Conservation (phyloP, 1,140 invertebrate genomes). For the Nasonia vitripennis region DNA sequence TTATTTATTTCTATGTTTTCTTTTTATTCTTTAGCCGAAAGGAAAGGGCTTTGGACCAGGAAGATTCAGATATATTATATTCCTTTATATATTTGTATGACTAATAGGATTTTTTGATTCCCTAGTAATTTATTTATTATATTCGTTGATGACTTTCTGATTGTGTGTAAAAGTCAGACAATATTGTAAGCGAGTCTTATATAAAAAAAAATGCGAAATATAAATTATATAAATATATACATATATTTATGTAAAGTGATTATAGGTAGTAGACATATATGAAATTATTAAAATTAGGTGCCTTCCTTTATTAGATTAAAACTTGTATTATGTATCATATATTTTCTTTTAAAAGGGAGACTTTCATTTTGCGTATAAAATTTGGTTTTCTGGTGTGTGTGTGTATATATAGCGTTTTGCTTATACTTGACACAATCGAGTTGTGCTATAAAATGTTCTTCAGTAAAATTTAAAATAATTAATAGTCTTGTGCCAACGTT, state of each 20-base stretch:
- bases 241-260: conserved; percentile 57
- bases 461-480: conserved; percentile 6
- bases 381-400: conserved; percentile 4
- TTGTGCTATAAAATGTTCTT: background rate
- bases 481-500: conserved; percentile 37
- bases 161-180: conserved; percentile 55
- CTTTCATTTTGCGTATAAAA: conserved; percentile 23
- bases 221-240: conserved; percentile 32
- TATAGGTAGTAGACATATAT: conserved; percentile 61
- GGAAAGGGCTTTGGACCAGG: background rate
- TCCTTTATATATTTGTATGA: background rate
- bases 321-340: conserved; percentile 53
- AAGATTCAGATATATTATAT: conserved; percentile 12
- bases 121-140: conserved; percentile 55
- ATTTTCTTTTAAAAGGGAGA: conserved; percentile 54
- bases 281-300: conserved; percentile 64
- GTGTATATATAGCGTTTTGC: background rate
- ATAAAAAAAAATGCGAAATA: conserved; percentile 44
- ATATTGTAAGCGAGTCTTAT: conserved; percentile 56
- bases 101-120: conserved; percentile 19
- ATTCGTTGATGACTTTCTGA: conserved; percentile 40
- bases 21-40: conserved; percentile 2
- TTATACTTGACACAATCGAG: background rate
- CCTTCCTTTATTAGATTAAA: conserved; percentile 65
- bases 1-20: conserved; percentile 12